Base-by-base conservation (phyloP, 2,888 invertebrate species). In the Chrysina gloriosa region DNA sequence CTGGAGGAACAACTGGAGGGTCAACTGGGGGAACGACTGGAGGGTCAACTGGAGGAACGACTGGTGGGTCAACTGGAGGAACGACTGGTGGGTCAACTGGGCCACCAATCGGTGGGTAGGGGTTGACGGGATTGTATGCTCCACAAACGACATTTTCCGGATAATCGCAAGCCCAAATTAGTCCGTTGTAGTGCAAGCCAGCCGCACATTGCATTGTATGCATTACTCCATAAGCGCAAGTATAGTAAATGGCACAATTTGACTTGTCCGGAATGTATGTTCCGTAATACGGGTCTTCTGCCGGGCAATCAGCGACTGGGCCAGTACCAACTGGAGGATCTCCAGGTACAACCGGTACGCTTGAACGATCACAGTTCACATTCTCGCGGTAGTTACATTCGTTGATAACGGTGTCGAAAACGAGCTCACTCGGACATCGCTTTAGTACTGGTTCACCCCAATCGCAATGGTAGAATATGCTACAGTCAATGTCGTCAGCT, bases 381-480 rank as follows among this genome's bases (percentile, higher is more conserved):
- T 47, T 56, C 16, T 45, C 25, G 3, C 58, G 9, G 11, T 14
- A 56, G 23, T 66, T 58, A 14, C 66, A 66, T 21, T 45, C 16
- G 5, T 14, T 7, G 14, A 31, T 47, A 7, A 34, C 11, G 2
- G 58, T 14, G 16, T 58, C 48, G 23, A 56, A 66, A 16, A 19
- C 21, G 2, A 45, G 45, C 9, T 29, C 47, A n/a, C 16, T 36
- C 2, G 66, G 58, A n/a, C 66, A 66, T 6, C 21, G 3, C 11
- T 23, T 31, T 9, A 47, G 23, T 6, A 56, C 45, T 1, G 56
- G 56, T 7, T n/a, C 14, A 3, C 56, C 66, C 31, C 34, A 31
- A 25, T 66, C 56, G 31, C 66, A 66, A 25, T 56, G 23, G 34
- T 58, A 66, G 58, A 66, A 66, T 14, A 58, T 27, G 4, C 5